phyloP scores from a whole-genome alignment of 2,797 vertebrate species.

The Podarcis siculus region DNA sequence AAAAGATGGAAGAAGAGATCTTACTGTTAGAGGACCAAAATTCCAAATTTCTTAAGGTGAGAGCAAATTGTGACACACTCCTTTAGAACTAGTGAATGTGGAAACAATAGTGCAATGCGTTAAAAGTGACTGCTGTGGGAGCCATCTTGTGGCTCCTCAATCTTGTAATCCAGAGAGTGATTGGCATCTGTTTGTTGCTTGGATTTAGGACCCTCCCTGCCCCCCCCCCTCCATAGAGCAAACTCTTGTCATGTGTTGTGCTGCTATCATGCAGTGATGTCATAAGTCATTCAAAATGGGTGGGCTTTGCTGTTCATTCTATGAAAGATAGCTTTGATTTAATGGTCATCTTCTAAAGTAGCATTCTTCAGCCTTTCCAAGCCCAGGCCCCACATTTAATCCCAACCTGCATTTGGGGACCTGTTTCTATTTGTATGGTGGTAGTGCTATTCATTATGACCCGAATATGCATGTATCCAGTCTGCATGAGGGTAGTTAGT shows the following conservation, averaged over 20 bases:
- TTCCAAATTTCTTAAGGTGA: conserved; percentile 95
- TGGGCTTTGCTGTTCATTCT: background rate
- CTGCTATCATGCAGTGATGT: background rate
- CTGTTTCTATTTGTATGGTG: no score
- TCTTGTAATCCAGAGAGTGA: background rate
- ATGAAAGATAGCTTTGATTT: background rate
- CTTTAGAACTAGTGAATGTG: background rate
- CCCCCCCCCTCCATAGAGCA: background rate
- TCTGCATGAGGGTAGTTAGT: no score
- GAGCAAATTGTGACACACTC: conserved; percentile 9
- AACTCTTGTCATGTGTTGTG: background rate
- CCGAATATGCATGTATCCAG: no score
- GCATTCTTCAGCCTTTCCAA: no score
- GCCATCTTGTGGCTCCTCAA: background rate
- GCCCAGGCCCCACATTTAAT: no score
- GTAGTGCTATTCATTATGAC: no score
- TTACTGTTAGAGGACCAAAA: conserved; percentile 95
- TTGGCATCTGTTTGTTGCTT: background rate
- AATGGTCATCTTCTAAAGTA: background rate
- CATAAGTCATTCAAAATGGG: background rate
- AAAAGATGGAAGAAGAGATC: conserved; percentile 98
- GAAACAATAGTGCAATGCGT: background rate
- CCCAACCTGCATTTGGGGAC: no score
- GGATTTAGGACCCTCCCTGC: background rate
- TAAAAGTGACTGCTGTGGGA: background rate